A percentile compares a stretch with the other conserved stretches of the same genome.
phyloP scores from a whole-genome alignment of 2,113 vertebrate genomes.

The Potamarius usumacintae region DNA sequence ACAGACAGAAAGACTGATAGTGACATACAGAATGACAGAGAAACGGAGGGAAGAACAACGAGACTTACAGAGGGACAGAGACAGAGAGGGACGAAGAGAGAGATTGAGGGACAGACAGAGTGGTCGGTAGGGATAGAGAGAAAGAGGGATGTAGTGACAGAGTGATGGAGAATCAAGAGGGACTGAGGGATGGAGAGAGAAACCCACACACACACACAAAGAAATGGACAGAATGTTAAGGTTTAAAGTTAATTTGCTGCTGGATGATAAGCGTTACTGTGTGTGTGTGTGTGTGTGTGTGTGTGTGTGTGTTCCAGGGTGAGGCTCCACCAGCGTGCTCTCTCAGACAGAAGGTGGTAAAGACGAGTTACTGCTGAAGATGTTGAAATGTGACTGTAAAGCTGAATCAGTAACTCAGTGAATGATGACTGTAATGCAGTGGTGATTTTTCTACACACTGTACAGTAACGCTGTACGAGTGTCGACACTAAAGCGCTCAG shows the following conservation, averaged over 20 bases:
- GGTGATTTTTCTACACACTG: not conserved
- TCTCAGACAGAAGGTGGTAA: constrained; percentile 21
- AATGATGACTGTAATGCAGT: not conserved
- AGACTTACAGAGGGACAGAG: too few relatives aligned
- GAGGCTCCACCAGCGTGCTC: constrained; percentile 67
- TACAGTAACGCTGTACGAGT: not conserved
- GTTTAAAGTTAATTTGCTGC: not conserved
- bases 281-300: not conserved
- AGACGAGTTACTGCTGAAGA: constrained; percentile 59
- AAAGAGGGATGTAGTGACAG: not conserved
- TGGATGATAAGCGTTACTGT: not conserved
- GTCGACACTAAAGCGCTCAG: not conserved
- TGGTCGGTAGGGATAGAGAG: not conserved
- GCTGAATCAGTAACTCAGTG: not conserved
- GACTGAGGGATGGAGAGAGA: not conserved
- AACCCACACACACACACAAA: not conserved
- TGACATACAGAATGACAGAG: too few relatives aligned
- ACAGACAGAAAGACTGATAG: too few relatives aligned
- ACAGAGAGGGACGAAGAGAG: not conserved
- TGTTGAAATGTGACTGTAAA: not conserved
- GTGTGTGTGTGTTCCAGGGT: constrained; percentile 67
- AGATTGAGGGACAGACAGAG: not conserved
- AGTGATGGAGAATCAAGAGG: not conserved
- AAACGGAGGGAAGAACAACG: too few relatives aligned
- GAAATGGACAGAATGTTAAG: not conserved